These are phyloP conservation scores for Zaprionus davidi DNA, from an alignment of 1,140 invertebrate species.

Conservation along the genomic window DNA sequence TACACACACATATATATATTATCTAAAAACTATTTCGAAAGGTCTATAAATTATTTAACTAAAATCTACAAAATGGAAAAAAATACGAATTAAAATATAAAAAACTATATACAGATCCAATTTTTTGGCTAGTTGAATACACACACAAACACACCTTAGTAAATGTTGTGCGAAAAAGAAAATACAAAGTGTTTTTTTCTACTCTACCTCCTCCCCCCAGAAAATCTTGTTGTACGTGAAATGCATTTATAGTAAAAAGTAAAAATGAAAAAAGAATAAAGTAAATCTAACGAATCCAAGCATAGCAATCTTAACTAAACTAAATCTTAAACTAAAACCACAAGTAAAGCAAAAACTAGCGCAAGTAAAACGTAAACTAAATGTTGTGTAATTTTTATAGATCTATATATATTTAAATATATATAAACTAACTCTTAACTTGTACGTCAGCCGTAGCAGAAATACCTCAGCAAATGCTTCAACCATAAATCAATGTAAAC, in stretches of 20 bases:
- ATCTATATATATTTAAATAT: conserved; percentile 55
- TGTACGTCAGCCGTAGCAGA: conserved; percentile 41
- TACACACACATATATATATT: conserved; percentile 32
- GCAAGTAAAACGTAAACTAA: conserved; percentile 66
- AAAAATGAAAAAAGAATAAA: conserved; percentile 47
- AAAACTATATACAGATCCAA: conserved; percentile 23
- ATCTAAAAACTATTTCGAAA: conserved; percentile 20
- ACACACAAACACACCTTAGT: conserved; percentile 54
- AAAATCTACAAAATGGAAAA: conserved; percentile 63
- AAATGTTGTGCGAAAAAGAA: conserved; percentile 66
- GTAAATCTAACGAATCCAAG: conserved; percentile 40
- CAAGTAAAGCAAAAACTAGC: conserved; percentile 53
- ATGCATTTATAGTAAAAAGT: conserved; percentile 65
- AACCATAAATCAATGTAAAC: conserved; percentile 61
- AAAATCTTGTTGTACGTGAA: conserved; percentile 77
- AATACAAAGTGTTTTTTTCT: conserved; percentile 63
- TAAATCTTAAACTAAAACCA: conserved; percentile 33
- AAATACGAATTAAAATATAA: background rate
- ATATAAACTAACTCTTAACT: conserved; percentile 35
- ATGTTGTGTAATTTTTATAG: conserved; percentile 81
- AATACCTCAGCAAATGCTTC: conserved; percentile 46
- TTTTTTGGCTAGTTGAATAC: conserved; percentile 74
- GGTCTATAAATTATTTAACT: conserved; percentile 54
- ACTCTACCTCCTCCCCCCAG: conserved; percentile 63
- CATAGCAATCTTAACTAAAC: conserved; percentile 50